Conservation (phyloP, 1,140 invertebrate species). For the Aradophagus sp. region DNA sequence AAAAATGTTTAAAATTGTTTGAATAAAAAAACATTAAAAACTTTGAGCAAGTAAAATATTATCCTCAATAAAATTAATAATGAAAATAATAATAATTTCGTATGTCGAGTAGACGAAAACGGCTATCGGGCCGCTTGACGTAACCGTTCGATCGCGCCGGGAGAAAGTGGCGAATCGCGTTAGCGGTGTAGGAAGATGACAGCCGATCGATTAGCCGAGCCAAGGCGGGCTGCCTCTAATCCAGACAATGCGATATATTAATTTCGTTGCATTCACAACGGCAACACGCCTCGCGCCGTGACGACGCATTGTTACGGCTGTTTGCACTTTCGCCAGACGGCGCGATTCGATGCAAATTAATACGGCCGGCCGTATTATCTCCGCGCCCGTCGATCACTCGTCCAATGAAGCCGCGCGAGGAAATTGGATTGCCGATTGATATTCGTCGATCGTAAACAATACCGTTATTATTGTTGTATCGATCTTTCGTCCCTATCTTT, state of each 20-base stretch:
- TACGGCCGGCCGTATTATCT: conserved; percentile 36
- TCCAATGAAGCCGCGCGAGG: conserved; percentile 28
- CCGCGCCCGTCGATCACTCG: conserved; percentile 16
- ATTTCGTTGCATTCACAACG: conserved; percentile 34
- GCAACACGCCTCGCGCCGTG: conserved; percentile 36
- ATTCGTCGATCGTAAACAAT: conserved; percentile 36
- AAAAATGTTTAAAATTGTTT: too few relatives aligned
- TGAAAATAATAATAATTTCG: background rate
- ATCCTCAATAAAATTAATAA: too few relatives aligned
- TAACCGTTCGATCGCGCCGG: conserved; percentile 9
- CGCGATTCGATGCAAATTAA: conserved; percentile 58
- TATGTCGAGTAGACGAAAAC: conserved; percentile 5
- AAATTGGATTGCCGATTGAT: conserved; percentile 38
- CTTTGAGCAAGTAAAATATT: too few relatives aligned
- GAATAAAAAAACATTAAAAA: too few relatives aligned
- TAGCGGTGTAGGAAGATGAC: conserved; percentile 54
- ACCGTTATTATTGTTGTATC: conserved; percentile 17
- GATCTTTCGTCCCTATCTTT: too few relatives aligned
- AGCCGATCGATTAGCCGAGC: conserved; percentile 46
- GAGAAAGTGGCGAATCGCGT: conserved; percentile 52
- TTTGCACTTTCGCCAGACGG: conserved; percentile 56
- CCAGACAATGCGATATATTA: conserved; percentile 56
- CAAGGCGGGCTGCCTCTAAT: conserved; percentile 29
- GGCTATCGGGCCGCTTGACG: background rate
- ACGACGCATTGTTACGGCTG: conserved; percentile 46